These are phyloP conservation scores for Psittacus erithacus DNA, from an alignment of 2,113 vertebrate species.

Conservation along the genomic window DNA sequence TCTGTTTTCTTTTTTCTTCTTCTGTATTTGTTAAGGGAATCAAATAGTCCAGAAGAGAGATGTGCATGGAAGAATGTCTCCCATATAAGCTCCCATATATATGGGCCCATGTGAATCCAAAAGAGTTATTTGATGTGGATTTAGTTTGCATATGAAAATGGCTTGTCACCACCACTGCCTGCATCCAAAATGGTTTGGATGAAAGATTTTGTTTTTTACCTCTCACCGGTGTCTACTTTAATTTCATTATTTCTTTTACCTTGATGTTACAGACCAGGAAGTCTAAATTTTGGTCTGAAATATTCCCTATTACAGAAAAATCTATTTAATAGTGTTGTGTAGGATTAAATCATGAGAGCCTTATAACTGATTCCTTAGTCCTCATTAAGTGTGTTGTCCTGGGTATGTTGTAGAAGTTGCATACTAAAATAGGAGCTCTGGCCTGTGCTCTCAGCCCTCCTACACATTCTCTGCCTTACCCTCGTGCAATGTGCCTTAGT, in stretches of 20 bases:
- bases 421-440: not conserved
- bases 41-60: not conserved
- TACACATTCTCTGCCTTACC: not conserved
- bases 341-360: not conserved
- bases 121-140: not conserved
- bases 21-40: not conserved
- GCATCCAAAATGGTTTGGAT: not conserved
- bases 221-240: not conserved
- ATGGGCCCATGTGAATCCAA: not conserved
- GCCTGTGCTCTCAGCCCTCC: not conserved
- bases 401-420: not conserved
- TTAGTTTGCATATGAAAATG: not conserved
- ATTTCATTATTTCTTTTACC: not conserved
- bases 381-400: not conserved
- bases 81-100: not conserved
- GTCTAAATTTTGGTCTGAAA: not conserved
- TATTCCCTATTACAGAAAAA: not conserved
- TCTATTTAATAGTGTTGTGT: not conserved
- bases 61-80: not conserved
- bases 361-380: not conserved
- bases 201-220: not conserved
- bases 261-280: not conserved
- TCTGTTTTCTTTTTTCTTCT: not conserved
- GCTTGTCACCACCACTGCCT: not conserved
- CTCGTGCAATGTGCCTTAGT: not conserved